Evolutionary conservation across 1,140 invertebrate genomes (phyloP).

Genomic region (Rhopalosiphum maidis): DNA sequence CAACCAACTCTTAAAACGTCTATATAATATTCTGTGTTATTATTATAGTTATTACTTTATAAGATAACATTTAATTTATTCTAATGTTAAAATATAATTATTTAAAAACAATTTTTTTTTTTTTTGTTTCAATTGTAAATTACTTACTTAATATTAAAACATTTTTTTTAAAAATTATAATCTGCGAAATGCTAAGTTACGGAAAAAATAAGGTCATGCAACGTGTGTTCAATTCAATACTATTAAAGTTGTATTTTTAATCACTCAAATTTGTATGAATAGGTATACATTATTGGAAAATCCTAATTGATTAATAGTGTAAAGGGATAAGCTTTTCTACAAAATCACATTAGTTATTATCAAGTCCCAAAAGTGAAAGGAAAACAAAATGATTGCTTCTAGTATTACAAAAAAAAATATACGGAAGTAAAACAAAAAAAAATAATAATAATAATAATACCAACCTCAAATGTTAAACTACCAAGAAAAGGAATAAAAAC

Average conservation of each 20-base stretch:
- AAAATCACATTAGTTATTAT: not conserved
- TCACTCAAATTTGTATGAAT: not conserved
- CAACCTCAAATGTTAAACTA: constrained; percentile 33
- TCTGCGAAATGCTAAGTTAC: too few species aligned
- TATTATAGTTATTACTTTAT: not conserved
- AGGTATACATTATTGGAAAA: not conserved
- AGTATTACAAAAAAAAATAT: not conserved
- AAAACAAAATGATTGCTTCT: constrained; percentile 32
- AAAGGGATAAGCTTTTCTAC: not conserved
- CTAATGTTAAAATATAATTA: not conserved
- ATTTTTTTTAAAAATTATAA: too few species aligned
- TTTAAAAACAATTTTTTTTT: too few species aligned
- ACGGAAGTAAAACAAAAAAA: not conserved
- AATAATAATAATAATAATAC: not conserved
- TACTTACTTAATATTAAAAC: too few species aligned
- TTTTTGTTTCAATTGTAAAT: too few species aligned
- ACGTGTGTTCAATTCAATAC: not conserved
- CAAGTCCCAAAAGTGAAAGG: not conserved
- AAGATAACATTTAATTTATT: not conserved
- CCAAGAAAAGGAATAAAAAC: constrained; percentile 44
- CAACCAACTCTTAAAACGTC: not conserved
- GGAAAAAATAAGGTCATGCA: too few species aligned
- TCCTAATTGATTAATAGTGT: not conserved
- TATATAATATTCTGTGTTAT: not conserved
- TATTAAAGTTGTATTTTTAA: not conserved